Percentiles rank a stretch among this genome's conserved stretches.
These are phyloP conservation scores for Anas bahamensis DNA, from an alignment of 2,797 vertebrate species.

Conservation along the genomic window DNA sequence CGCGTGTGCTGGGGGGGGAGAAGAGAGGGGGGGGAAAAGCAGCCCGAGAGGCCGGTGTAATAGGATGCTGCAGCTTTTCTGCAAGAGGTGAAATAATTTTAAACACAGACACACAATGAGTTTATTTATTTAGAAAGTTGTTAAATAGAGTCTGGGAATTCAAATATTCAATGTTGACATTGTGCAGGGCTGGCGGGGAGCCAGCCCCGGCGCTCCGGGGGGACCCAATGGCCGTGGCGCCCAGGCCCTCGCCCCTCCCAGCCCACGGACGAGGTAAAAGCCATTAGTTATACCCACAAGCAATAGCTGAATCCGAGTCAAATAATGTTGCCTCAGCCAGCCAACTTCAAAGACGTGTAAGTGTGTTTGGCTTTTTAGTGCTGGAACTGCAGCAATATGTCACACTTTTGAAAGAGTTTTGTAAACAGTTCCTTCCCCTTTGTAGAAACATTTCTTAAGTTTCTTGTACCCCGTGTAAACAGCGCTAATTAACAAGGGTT, in stretches of 20 bases:
- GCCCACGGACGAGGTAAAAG: slow-evolving; percentile 85
- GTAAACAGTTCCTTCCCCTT: slow-evolving; percentile 82
- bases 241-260: slow-evolving; percentile 82
- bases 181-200: slow-evolving; percentile 90
- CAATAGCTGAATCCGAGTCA: slow-evolving; percentile 80
- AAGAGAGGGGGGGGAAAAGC: slow-evolving; percentile 54
- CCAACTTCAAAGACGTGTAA: slow-evolving; percentile 82
- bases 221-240: slow-evolving; percentile 80
- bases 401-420: slow-evolving; percentile 82
- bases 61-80: slow-evolving; percentile 80
- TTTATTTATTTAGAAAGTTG: slow-evolving; percentile 96
- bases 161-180: slow-evolving; percentile 98
- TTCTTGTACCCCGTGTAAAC: slow-evolving; percentile 76
- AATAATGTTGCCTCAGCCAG: slow-evolving; percentile 77
- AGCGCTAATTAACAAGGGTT: slow-evolving; percentile 75
- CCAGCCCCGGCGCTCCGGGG: slow-evolving; percentile 84
- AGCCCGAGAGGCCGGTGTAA: slow-evolving; percentile 74
- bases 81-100: slow-evolving; percentile 88
- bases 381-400: slow-evolving; percentile 80
- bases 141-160: slow-evolving; percentile 99
- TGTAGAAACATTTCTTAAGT: slow-evolving; percentile 80
- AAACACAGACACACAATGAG: slow-evolving; percentile 91
- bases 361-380: slow-evolving; percentile 84
- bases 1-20: slow-evolving; percentile 76
- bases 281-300: slow-evolving; percentile 84